Evolutionary conservation across 2,113 vertebrate genomes (phyloP).

Genomic region (Bucco capensis): DNA sequence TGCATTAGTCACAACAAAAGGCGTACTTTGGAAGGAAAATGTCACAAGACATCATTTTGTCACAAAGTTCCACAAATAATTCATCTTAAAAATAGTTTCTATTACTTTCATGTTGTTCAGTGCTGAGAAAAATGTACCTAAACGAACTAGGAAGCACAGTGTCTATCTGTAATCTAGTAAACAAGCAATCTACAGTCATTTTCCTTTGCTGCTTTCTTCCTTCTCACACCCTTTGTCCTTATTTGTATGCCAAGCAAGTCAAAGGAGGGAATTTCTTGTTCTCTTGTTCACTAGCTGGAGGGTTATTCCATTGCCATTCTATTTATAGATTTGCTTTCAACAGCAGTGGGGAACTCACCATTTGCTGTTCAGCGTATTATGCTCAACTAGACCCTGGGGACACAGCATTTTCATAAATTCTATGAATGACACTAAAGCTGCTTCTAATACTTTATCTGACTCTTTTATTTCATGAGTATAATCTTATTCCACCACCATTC

Average conservation of each 20-base stretch:
- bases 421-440: not conserved
- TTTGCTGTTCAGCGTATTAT: constrained; percentile 19
- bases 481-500: not conserved
- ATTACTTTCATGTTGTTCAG: not conserved
- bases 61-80: not conserved
- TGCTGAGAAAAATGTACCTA: not conserved
- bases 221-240: not conserved
- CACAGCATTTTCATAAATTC: constrained; percentile 33
- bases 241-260: constrained; percentile 10
- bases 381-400: not conserved
- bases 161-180: not conserved
- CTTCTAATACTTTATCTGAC: not conserved
- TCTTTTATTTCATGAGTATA: not conserved
- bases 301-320: not conserved
- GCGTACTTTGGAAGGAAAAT: not conserved
- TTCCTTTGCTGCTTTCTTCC: not conserved
- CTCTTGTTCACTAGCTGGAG: not conserved
- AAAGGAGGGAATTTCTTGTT: constrained; percentile 32
- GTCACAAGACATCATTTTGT: not conserved
- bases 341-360: not conserved
- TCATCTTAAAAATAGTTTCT: not conserved
- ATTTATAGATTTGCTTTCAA: constrained; percentile 46
- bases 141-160: not conserved
- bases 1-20: not conserved
- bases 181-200: not conserved